Percentiles rank a stretch among this genome's conserved stretches.
phyloP scores from a whole-genome alignment of 2,113 vertebrate genomes.

The Cololabis saira region DNA sequence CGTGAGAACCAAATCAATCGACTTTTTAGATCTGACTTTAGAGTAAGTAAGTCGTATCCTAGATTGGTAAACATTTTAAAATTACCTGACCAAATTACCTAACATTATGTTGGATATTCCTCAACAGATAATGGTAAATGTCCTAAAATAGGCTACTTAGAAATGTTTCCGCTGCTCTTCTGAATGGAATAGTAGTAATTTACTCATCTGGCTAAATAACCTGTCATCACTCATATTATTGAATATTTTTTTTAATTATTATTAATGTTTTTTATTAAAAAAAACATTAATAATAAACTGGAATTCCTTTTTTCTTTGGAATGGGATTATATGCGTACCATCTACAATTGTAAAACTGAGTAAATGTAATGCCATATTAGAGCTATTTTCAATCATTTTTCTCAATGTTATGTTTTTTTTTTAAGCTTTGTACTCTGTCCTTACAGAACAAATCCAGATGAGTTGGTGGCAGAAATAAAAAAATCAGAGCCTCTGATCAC shows the following conservation, averaged over 20 bases:
- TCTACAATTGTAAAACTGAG: too few relatives aligned
- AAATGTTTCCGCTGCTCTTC: too few relatives aligned
- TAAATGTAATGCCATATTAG: neutral
- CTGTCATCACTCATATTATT: too few relatives aligned
- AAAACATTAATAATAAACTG: too few relatives aligned
- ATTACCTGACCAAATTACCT: neutral
- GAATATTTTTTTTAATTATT: too few relatives aligned
- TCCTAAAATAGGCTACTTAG: too few relatives aligned
- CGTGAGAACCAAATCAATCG: conserved; percentile 88
- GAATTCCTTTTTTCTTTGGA: too few relatives aligned
- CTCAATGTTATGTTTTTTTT: neutral
- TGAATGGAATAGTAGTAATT: too few relatives aligned
- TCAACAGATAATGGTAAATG: too few relatives aligned
- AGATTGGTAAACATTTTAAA: neutral
- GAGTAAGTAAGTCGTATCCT: conserved; percentile 80
- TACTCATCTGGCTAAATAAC: too few relatives aligned
- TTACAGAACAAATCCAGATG: conserved; percentile 84
- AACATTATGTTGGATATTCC: neutral
- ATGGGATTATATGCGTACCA: too few relatives aligned
- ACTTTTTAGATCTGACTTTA: conserved; percentile 87
- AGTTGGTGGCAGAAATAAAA: conserved; percentile 86
- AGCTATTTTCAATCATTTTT: neutral
- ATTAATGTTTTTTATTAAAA: too few relatives aligned
- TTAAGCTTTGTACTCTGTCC: neutral
- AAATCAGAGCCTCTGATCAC: conserved; percentile 89